Evolutionary conservation across 2,888 invertebrate species (phyloP).

Genomic region (Heliconius hortense): DNA sequence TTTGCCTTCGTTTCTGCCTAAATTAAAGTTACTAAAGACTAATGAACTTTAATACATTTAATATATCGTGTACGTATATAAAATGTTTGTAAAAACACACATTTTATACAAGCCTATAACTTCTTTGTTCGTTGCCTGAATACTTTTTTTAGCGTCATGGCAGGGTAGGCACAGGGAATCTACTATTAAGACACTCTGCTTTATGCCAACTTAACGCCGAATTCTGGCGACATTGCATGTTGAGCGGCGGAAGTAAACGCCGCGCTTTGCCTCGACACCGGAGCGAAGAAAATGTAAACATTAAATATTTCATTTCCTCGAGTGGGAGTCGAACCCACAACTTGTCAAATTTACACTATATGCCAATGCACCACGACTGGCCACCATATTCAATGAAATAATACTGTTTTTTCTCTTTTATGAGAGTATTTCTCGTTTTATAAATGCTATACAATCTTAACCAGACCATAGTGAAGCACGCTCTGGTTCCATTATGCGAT

Average conservation of each 20-base stretch:
- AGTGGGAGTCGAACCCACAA: too few relatives aligned
- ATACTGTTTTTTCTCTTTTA: constrained; percentile 27
- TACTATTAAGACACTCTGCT: too few relatives aligned
- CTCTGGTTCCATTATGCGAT: constrained; percentile 16
- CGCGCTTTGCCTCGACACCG: not conserved
- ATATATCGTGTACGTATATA: not conserved
- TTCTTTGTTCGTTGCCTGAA: constrained; percentile 12
- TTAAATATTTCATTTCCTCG: too few relatives aligned
- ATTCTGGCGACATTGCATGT: too few relatives aligned
- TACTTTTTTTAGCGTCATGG: too few relatives aligned
- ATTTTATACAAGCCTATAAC: constrained; percentile 29
- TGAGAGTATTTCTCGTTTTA: constrained; percentile 28
- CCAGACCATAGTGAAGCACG: constrained; percentile 15
- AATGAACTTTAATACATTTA: not conserved
- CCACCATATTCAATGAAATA: constrained; percentile 4
- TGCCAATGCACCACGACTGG: too few relatives aligned
- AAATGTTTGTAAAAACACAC: not conserved
- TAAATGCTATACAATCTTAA: constrained; percentile 25
- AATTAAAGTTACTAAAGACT: not conserved
- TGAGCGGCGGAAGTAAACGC: too few relatives aligned
- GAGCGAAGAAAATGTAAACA: too few relatives aligned
- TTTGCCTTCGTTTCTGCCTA: not conserved
- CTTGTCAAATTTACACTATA: too few relatives aligned
- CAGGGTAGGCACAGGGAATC: too few relatives aligned
- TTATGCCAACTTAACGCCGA: too few relatives aligned